Evolutionary conservation across 2,113 vertebrate species (phyloP).

Genomic region (Pseudopipra pipra): DNA sequence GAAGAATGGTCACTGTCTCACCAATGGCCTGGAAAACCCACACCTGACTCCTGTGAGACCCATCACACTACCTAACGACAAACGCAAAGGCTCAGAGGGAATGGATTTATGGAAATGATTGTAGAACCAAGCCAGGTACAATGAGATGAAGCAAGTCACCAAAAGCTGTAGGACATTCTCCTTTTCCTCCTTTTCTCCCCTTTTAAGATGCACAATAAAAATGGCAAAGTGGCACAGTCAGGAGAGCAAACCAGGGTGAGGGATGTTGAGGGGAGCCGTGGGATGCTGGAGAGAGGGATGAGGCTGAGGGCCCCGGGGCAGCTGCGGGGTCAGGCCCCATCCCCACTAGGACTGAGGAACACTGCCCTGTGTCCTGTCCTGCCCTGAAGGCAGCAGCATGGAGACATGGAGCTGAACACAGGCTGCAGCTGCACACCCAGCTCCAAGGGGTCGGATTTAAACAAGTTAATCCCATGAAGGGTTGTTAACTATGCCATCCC

Average conservation of each 20-base stretch:
- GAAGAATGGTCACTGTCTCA: neutral
- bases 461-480: neutral
- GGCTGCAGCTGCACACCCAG: neutral
- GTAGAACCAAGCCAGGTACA: neutral
- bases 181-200: neutral
- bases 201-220: neutral
- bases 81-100: neutral
- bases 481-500: fast-evolving
- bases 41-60: neutral
- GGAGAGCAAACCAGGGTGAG: fast-evolving
- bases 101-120: neutral
- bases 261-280: fast-evolving
- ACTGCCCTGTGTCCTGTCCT: neutral
- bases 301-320: fast-evolving
- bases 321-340: fast-evolving
- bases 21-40: fast-evolving
- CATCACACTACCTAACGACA: neutral
- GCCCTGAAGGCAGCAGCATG: neutral
- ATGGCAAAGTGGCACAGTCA: fast-evolving
- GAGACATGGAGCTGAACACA: fast-evolving
- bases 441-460: too few relatives aligned
- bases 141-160: neutral
- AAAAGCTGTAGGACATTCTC: neutral
- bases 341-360: neutral
- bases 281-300: fast-evolving